Evolutionary conservation across 2,797 vertebrate genomes (phyloP).

Genomic region (Meriones psammophilus): DNA sequence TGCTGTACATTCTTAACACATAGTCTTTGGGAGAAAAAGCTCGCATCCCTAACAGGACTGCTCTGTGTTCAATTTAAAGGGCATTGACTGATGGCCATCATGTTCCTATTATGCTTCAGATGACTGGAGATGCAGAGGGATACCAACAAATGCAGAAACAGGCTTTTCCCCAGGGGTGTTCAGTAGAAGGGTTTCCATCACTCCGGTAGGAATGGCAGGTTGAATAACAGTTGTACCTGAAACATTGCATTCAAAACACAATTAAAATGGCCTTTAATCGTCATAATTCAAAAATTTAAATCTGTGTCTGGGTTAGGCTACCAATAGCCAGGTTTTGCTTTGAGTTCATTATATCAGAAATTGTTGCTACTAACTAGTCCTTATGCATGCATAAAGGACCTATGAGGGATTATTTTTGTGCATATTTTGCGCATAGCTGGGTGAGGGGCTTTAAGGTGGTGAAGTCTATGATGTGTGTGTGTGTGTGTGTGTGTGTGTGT

Average conservation of each 20-base stretch:
- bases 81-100: neutral
- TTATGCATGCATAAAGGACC: neutral
- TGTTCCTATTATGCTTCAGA: neutral
- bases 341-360: constrained; percentile 13
- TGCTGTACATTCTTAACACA: neutral
- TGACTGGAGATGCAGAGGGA: neutral
- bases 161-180: neutral
- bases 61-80: neutral
- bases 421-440: too few relatives aligned
- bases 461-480: neutral
- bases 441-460: neutral
- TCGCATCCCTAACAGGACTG: neutral
- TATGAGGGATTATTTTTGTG: neutral
- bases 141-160: neutral
- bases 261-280: neutral
- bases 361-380: neutral
- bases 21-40: constrained; percentile 23
- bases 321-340: neutral
- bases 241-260: neutral
- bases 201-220: neutral
- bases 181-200: neutral
- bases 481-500: neutral
- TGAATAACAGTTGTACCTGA: neutral
- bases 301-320: neutral
- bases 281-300: neutral